Base-by-base conservation (phyloP, 1,140 invertebrate species). In the Gryllus bimaculatus region DNA sequence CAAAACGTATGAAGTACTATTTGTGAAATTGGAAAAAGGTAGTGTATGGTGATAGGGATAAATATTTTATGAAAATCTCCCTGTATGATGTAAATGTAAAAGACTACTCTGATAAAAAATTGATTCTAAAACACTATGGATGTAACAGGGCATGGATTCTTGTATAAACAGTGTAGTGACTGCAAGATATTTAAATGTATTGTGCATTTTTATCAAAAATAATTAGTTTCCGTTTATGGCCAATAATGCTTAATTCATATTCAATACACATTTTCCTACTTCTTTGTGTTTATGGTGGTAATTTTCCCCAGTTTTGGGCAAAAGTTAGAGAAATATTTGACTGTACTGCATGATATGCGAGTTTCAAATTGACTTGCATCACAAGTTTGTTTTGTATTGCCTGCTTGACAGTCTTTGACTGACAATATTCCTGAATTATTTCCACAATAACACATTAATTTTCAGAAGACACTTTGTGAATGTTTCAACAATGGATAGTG, bases 81-180 rank as follows among this genome's bases (percentile, higher is more conserved):
- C 54, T 66, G 54, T 66, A 66, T 66, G 54, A 10, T 66, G 18
- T 66, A 66, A 66, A 18, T 66, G 54, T 66, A 18, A 66, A 66
- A 66, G 54, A 66, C 18, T 54, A 20, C n/a, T 47, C 48, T 48
- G 76, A 77, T 47, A 47, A 54, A 48, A 48, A 12, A 20, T 47
- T 20, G 48, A 48, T 54, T 48, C 76, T 48, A 47, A 21, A 8
- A 77, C 8, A n/a, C 76, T 66, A 78, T 73, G 47, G 20, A 47
- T 49, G 26, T 18, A 73, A 47, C 78, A 78, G 78, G 48, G 54
- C 54, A 49, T 79, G 49, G 54, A 73, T 75, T 75, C 74, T 79
- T 73, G 47, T 79, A 75, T 76, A 47, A 79, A 39, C 78, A 75
- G n/a, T 47, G 21, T 66, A 79, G 49, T 49, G 54, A 66, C 73